Evolutionary conservation across 2,797 vertebrate species (phyloP).

Genomic region (Antrozous pallidus): DNA sequence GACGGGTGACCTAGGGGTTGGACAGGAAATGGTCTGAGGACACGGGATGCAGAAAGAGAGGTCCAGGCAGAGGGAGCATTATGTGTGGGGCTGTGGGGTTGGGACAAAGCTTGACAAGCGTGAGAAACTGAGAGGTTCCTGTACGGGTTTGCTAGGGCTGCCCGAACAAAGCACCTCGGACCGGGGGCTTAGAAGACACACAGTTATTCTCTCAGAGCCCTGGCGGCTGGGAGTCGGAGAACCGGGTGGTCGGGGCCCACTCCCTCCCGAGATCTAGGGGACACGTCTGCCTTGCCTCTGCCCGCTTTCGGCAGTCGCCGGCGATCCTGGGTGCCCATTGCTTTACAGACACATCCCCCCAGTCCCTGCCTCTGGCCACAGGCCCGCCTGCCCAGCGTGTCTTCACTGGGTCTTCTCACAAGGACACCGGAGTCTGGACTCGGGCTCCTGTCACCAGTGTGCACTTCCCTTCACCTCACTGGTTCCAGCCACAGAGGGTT

Average conservation of each 20-base stretch:
- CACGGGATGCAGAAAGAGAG: neutral
- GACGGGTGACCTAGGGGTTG: rapidly evolving
- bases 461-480: neutral
- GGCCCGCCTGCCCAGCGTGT: neutral
- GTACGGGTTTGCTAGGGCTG: neutral
- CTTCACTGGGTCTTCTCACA: neutral
- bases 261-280: neutral
- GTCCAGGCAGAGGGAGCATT: neutral
- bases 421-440: neutral
- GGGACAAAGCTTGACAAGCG: neutral
- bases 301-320: neutral
- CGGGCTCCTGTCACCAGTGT: neutral
- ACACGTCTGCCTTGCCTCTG: neutral
- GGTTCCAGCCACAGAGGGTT: neutral
- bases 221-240: neutral
- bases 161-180: rapidly evolving
- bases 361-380: neutral
- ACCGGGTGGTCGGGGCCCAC: rapidly evolving
- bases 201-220: neutral
- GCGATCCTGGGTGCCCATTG: neutral
- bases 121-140: neutral
- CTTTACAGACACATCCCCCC: neutral
- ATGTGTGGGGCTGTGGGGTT: rapidly evolving
- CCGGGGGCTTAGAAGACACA: neutral
- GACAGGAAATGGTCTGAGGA: neutral